Evolutionary conservation across 2,888 invertebrate genomes (phyloP).

Genomic region (Vanessa cardui): DNA sequence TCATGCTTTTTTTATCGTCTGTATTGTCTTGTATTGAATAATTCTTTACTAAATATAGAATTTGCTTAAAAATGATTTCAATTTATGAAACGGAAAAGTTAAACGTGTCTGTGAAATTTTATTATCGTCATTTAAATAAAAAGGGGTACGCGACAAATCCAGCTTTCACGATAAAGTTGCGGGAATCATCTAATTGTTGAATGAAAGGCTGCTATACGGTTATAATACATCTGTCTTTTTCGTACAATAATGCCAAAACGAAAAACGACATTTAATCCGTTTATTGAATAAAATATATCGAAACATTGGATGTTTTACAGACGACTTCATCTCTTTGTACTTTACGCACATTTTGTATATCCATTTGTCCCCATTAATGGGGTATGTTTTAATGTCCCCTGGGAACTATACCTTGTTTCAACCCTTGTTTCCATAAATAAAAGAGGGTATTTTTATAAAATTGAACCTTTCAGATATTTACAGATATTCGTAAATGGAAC

Average conservation of each 20-base stretch:
- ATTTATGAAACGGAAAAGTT: too few species aligned
- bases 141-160: too few species aligned
- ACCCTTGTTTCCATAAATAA: conserved; percentile 37
- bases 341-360: conserved; percentile 19
- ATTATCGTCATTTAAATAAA: too few species aligned
- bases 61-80: too few species aligned
- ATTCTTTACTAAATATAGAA: too few species aligned
- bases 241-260: not conserved
- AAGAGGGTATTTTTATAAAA: conserved; percentile 29
- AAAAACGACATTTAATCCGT: not conserved
- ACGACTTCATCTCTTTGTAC: conserved; percentile 6
- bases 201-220: too few species aligned
- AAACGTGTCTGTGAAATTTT: too few species aligned
- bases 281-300: conserved; percentile 5
- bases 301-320: not conserved
- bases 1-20: too few species aligned
- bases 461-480: conserved; percentile 28
- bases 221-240: too few species aligned
- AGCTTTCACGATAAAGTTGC: too few species aligned
- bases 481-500: conserved; percentile 24
- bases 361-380: conserved; percentile 35
- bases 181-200: too few species aligned
- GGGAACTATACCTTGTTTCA: conserved; percentile 32
- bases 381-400: conserved; percentile 33
- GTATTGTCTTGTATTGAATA: too few species aligned